These are phyloP conservation scores for Proterorhinus semilunaris DNA, from an alignment of 2,113 vertebrate genomes.

Conservation along the genomic window DNA sequence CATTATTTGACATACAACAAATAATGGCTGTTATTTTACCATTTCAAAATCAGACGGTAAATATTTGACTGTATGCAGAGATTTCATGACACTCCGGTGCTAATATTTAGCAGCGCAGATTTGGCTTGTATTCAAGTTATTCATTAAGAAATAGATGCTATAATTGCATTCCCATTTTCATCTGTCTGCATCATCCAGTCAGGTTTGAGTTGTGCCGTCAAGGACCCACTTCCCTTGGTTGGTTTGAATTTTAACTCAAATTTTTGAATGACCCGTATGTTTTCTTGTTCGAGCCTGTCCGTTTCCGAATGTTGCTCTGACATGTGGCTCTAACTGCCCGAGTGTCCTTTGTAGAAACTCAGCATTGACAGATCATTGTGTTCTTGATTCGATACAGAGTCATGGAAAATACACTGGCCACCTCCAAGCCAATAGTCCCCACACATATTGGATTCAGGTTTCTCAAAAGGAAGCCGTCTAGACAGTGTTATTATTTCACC, in stretches of 20 bases:
- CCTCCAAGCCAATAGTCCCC: neutral
- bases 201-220: no score
- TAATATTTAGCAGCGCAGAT: neutral
- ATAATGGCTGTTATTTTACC: no score
- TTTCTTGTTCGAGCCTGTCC: neutral
- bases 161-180: no score
- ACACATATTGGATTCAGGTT: neutral
- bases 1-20: no score
- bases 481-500: constrained; percentile 3
- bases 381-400: constrained; percentile 1
- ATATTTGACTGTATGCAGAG: no score
- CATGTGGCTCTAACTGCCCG: neutral
- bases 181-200: no score
- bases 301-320: neutral
- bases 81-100: no score
- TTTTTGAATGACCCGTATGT: neutral
- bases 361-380: neutral
- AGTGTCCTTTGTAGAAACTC: neutral
- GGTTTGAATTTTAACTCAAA: no score
- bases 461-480: neutral
- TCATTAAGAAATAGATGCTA: neutral
- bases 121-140: neutral
- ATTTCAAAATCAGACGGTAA: no score
- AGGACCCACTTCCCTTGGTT: no score
- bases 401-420: neutral